Conservation (phyloP, 2,888 invertebrate species). For the Chesias legatella region DNA sequence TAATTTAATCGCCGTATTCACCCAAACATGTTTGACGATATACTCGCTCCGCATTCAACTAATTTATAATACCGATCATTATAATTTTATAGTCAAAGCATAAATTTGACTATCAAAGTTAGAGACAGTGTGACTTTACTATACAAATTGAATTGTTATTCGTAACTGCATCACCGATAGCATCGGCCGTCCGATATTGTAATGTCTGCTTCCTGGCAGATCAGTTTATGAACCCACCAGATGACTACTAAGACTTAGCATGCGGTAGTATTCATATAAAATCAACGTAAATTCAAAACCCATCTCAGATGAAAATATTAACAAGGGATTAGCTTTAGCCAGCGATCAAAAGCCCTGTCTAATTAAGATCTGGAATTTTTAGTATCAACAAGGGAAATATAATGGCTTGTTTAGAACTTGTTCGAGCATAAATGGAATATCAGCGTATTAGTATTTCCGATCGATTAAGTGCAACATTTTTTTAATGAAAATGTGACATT, state of each 20-base stretch:
- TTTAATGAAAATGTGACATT: no score
- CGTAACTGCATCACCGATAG: slow-evolving; percentile 26
- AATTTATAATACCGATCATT: slow-evolving; percentile 20
- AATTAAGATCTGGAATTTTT: no score
- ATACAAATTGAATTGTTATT: slow-evolving; percentile 39
- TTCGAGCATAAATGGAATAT: no score
- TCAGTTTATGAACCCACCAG: slow-evolving; percentile 16
- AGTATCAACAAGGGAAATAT: background rate
- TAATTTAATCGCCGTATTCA: slow-evolving; percentile 23
- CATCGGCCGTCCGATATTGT: slow-evolving; percentile 34
- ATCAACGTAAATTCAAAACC: background rate
- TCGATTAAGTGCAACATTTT: no score
- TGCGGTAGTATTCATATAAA: slow-evolving; percentile 4
- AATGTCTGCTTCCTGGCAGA: slow-evolving; percentile 38
- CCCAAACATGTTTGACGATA: slow-evolving; percentile 23
- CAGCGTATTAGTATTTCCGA: no score
- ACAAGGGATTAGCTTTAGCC: no score
- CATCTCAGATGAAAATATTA: background rate
- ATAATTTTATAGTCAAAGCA: slow-evolving; percentile 12
- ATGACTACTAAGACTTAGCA: slow-evolving; percentile 6
- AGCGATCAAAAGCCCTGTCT: no score
- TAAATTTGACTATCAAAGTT: slow-evolving; percentile 31
- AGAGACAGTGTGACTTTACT: slow-evolving; percentile 37
- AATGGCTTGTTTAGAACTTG: no score
- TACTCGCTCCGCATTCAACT: slow-evolving; percentile 16